Conservation (phyloP, 1,140 invertebrate species). For the Drosophila varians region DNA sequence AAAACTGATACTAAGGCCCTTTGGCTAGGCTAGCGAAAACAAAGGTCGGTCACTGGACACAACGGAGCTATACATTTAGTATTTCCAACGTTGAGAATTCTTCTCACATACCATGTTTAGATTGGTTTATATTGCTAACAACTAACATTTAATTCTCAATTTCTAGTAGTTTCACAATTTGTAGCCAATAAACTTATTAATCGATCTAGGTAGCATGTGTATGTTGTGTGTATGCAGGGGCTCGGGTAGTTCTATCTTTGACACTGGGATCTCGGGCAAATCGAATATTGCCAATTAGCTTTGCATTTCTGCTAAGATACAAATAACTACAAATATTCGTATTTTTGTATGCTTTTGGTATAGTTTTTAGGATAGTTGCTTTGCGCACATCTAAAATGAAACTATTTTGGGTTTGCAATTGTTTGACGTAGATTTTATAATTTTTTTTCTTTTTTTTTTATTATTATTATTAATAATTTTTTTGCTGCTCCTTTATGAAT, state of each 20-base stretch:
- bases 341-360: conserved; percentile 17
- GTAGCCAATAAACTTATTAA: conserved; percentile 69
- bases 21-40: not conserved
- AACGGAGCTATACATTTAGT: conserved; percentile 12
- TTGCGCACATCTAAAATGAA: conserved; percentile 54
- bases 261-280: conserved; percentile 16
- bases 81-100: conserved; percentile 7
- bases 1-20: not conserved
- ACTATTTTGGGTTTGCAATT: conserved; percentile 40
- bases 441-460: conserved; percentile 47
- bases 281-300: conserved; percentile 17
- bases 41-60: conserved; percentile 28
- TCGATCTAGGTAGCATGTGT: conserved; percentile 77
- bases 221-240: conserved; percentile 32
- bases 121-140: conserved; percentile 63
- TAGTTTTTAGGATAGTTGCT: conserved; percentile 21
- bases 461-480: conserved; percentile 48
- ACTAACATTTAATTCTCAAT: conserved; percentile 72
- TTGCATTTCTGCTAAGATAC: conserved; percentile 26
- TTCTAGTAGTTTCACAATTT: conserved; percentile 63
- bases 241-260: conserved; percentile 12
- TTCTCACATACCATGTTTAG: conserved; percentile 11
- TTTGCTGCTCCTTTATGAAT: conserved; percentile 64
- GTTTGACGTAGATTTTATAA: conserved; percentile 43
- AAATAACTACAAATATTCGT: conserved; percentile 32